A percentile compares a stretch with the other conserved stretches of the same genome.
Conservation (phyloP, 1,140 invertebrate species). For the Drosophila murphyi region DNA sequence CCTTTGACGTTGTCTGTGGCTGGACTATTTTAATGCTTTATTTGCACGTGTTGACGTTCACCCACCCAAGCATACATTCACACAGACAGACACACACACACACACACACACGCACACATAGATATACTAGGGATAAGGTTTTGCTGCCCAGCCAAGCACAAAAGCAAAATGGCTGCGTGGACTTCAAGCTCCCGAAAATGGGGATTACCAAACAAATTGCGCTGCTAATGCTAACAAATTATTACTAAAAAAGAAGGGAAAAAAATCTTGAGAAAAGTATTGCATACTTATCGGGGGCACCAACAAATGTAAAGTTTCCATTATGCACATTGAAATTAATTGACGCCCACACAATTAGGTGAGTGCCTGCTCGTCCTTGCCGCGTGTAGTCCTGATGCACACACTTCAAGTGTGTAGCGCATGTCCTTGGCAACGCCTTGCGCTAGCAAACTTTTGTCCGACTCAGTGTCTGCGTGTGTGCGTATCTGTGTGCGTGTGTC, state of each 20-base stretch:
- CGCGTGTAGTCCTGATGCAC: conserved; percentile 60
- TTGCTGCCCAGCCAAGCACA: conserved; percentile 49
- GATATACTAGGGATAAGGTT: conserved; percentile 58
- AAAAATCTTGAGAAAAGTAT: conserved; percentile 15
- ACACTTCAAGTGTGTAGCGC: conserved; percentile 43
- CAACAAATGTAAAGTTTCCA: conserved; percentile 32
- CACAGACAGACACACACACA: conserved; percentile 23
- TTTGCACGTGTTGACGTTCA: conserved; percentile 78
- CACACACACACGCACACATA: conserved; percentile 36
- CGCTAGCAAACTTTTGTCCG: conserved; percentile 57
- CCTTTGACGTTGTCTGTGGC: conserved; percentile 53
- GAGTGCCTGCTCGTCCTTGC: conserved; percentile 46
- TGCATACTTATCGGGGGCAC: conserved; percentile 42
- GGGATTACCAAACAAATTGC: conserved; percentile 80
- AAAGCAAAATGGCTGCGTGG: conserved; percentile 50
- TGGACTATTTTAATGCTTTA: conserved; percentile 73
- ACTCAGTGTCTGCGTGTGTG: neutral
- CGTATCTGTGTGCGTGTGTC: conserved; percentile 1
- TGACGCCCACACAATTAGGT: conserved; percentile 61
- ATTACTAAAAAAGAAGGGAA: conserved; percentile 8
- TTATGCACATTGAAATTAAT: conserved; percentile 55
- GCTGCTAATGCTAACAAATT: conserved; percentile 58
- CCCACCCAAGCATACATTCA: conserved; percentile 30
- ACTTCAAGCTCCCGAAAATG: conserved; percentile 32
- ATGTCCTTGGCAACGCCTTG: conserved; percentile 68